Evolutionary conservation across 1,140 invertebrate genomes (phyloP).

Genomic region (Plodia interpunctella): DNA sequence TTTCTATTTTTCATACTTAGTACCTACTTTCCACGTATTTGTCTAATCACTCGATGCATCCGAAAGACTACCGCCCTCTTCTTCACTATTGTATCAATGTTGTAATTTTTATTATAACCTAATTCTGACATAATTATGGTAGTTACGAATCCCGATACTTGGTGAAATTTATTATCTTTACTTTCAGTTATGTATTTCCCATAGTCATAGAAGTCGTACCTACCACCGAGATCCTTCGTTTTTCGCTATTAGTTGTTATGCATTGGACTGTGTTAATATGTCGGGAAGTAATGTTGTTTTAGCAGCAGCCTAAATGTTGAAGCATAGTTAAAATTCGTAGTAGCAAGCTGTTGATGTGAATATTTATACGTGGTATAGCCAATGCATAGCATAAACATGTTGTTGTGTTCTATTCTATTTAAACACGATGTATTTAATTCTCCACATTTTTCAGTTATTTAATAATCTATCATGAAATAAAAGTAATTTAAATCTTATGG

Average conservation of each 20-base stretch:
- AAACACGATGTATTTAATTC: constrained; percentile 15
- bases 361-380: neutral
- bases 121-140: constrained; percentile 19
- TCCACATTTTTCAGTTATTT: no score
- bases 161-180: constrained; percentile 18
- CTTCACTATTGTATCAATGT: constrained; percentile 75
- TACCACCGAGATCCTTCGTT: constrained; percentile 12
- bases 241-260: constrained; percentile 20
- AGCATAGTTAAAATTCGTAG: neutral
- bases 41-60: constrained; percentile 50
- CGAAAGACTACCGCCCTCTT: constrained; percentile 66
- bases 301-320: neutral
- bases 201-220: constrained; percentile 14
- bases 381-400: constrained; percentile 8
- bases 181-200: constrained; percentile 10
- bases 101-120: constrained; percentile 26
- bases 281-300: neutral
- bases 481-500: neutral
- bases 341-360: constrained; percentile 2
- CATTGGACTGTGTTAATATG: constrained; percentile 15
- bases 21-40: constrained; percentile 31
- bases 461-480: neutral
- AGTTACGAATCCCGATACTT: constrained; percentile 20
- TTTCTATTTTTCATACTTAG: constrained; percentile 20
- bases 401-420: constrained; percentile 12